phyloP scores from a whole-genome alignment of 2,113 vertebrate genomes.

The Sander vitreus region DNA sequence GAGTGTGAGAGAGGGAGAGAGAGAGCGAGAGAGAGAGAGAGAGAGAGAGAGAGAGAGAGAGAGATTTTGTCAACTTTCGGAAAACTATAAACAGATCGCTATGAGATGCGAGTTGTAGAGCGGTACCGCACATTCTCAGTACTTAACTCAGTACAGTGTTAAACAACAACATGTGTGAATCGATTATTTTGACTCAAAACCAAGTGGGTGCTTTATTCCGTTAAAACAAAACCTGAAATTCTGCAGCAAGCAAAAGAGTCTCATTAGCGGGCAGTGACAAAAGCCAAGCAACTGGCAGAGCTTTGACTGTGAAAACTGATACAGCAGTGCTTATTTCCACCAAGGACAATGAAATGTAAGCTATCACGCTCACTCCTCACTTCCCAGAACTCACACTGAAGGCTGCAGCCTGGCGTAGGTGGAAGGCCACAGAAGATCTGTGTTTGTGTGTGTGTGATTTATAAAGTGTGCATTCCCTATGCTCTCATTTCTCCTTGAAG shows the following conservation, averaged over 20 bases:
- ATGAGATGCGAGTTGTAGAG: not conserved
- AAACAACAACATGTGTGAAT: conserved; percentile 7
- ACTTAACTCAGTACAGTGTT: not conserved
- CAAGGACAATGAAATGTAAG: conserved; percentile 84
- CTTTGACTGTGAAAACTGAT: conserved; percentile 81
- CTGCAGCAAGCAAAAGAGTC: conserved; percentile 49
- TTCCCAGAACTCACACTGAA: conserved; percentile 78
- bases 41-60: not conserved
- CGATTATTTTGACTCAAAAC: conserved; percentile 19
- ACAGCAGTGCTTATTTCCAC: conserved; percentile 76
- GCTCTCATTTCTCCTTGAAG: conserved; percentile 46
- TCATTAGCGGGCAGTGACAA: conserved; percentile 74
- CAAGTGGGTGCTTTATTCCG: conserved; percentile 11
- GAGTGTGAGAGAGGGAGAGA: not conserved
- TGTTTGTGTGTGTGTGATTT: conserved; percentile 37
- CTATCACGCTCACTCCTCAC: conserved; percentile 73
- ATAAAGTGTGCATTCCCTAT: conserved; percentile 37
- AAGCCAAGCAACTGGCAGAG: conserved; percentile 79
- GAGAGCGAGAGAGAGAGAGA: not conserved
- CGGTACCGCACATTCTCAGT: not conserved
- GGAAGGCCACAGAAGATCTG: conserved; percentile 71
- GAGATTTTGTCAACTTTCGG: conserved; percentile 19
- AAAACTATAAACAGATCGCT: conserved; percentile 25
- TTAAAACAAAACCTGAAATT: conserved; percentile 44
- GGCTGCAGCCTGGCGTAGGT: conserved; percentile 69